phyloP scores from a whole-genome alignment of 2,888 invertebrate species.

The Xanthorhoe spadicearia region DNA sequence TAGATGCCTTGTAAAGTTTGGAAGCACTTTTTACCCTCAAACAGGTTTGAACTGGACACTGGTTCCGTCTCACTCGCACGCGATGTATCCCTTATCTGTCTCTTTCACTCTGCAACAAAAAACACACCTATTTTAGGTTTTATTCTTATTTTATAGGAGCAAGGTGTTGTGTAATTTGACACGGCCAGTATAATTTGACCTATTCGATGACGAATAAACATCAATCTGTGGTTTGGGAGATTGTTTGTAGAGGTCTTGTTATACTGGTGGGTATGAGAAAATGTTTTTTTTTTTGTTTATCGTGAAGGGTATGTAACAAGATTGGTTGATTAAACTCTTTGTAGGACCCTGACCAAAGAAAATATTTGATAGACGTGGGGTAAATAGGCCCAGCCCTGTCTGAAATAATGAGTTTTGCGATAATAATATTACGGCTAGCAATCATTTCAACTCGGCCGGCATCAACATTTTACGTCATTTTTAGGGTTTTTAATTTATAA shows the following conservation, averaged over 20 bases:
- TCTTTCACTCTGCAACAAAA: conserved; percentile 77
- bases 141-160: conserved; percentile 49
- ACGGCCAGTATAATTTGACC: conserved; percentile 30
- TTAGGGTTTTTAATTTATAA: neutral
- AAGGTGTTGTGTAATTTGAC: conserved; percentile 50
- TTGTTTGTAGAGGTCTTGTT: conserved; percentile 22
- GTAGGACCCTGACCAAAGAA: conserved; percentile 15
- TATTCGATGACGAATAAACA: conserved; percentile 22
- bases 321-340: conserved; percentile 17
- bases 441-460: neutral
- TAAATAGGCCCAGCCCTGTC: neutral
- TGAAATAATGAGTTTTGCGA: conserved; percentile 7
- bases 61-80: conserved; percentile 55
- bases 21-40: conserved; percentile 53
- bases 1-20: conserved; percentile 64
- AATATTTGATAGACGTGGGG: conserved; percentile 13
- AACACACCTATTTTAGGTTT: conserved; percentile 60
- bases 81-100: conserved; percentile 44
- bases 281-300: conserved; percentile 29
- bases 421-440: neutral
- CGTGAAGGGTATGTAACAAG: conserved; percentile 16
- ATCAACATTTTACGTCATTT: neutral
- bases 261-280: conserved; percentile 38
- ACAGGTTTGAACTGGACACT: conserved; percentile 67
- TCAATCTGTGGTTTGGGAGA: conserved; percentile 9